Evolutionary conservation across 2,113 vertebrate genomes (phyloP).

Genomic region (Coptodon bakossiorum): DNA sequence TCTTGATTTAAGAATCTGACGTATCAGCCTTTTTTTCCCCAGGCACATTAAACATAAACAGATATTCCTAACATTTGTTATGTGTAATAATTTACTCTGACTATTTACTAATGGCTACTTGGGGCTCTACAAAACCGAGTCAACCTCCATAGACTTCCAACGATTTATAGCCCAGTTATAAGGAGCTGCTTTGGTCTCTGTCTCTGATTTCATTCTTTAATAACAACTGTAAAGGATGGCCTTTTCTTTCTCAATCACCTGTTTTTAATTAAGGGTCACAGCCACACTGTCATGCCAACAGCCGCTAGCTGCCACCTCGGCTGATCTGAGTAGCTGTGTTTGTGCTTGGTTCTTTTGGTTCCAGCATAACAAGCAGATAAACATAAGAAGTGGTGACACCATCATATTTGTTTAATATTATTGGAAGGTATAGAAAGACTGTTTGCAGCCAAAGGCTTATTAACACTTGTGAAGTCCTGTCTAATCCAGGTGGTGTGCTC

Average conservation of each 20-base stretch:
- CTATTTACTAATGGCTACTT: not conserved
- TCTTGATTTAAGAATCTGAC: not conserved
- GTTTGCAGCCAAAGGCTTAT: not conserved
- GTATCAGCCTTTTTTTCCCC: rapidly evolving
- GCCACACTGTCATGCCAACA: not conserved
- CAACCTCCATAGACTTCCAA: not conserved
- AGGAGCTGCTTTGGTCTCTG: not conserved
- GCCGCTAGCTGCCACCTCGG: not conserved
- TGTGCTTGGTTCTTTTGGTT: not conserved
- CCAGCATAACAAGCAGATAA: not conserved
- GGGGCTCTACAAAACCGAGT: not conserved
- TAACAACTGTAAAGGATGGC: not conserved
- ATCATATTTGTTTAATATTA: not conserved
- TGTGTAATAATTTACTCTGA: not conserved
- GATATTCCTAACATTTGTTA: not conserved
- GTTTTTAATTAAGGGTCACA: not conserved
- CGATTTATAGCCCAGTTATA: not conserved
- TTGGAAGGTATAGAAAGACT: not conserved
- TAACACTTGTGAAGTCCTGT: not conserved
- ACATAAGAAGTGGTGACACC: not conserved
- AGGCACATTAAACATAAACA: not conserved
- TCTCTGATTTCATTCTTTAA: not conserved
- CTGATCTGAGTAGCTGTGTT: not conserved
- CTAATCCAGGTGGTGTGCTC: not conserved
- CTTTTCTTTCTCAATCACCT: not conserved